These are phyloP conservation scores for Poecilia picta DNA, from an alignment of 2,797 vertebrate species.

Conservation along the genomic window DNA sequence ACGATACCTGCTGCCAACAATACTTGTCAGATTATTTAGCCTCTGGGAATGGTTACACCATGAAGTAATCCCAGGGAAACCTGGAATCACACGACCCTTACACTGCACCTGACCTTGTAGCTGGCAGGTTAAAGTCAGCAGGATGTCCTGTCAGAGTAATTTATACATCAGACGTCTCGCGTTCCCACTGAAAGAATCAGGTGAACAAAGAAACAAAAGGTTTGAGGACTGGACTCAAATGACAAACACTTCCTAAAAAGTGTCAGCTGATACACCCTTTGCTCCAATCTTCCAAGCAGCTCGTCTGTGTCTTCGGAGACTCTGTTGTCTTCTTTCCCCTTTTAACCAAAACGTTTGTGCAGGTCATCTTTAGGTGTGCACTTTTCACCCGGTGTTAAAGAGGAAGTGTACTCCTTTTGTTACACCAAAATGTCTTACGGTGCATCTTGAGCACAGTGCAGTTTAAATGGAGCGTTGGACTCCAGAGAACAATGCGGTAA, in stretches of 20 bases:
- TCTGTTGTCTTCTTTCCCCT: neutral
- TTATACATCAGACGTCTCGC: neutral
- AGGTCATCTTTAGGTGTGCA: neutral
- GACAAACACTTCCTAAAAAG: slow-evolving; percentile 14
- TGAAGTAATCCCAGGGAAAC: slow-evolving; percentile 6
- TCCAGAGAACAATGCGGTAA: neutral
- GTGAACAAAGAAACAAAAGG: neutral
- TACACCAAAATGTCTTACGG: neutral
- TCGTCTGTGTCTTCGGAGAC: neutral
- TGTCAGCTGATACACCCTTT: slow-evolving; percentile 3
- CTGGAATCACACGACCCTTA: neutral
- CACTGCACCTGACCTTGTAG: neutral
- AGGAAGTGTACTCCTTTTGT: neutral
- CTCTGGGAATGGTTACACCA: neutral
- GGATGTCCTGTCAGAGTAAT: neutral
- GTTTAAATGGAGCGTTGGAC: neutral
- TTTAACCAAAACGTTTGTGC: neutral
- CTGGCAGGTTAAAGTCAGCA: neutral
- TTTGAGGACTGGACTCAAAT: neutral
- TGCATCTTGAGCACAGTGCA: neutral
- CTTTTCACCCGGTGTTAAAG: neutral
- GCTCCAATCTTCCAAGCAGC: neutral
- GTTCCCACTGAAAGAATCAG: neutral
- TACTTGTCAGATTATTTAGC: neutral
- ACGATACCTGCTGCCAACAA: neutral